Conservation (phyloP, 2,113 vertebrate genomes). For the Chaetorhynchus papuensis region DNA sequence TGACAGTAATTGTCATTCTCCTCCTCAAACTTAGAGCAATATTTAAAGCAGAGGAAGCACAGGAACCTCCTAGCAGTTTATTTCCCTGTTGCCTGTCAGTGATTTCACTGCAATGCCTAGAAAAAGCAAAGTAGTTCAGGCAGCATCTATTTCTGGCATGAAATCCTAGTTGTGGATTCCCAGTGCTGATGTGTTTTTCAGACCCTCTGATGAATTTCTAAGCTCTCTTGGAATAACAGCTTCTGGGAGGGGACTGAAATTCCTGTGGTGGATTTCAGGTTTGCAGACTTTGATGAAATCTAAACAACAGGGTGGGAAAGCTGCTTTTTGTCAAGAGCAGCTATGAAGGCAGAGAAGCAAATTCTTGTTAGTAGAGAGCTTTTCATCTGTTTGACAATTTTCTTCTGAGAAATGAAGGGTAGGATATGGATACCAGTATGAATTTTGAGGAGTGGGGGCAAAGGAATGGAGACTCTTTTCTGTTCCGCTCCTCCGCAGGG, state of each 20-base stretch:
- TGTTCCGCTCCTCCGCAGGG: fast-evolving
- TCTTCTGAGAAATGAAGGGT: neutral
- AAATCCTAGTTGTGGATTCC: constrained; percentile 41
- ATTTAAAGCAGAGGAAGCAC: neutral
- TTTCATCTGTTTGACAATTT: neutral
- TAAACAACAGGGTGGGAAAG: neutral
- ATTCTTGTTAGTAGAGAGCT: neutral
- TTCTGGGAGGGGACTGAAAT: neutral
- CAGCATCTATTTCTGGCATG: constrained; percentile 26
- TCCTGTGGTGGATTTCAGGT: neutral
- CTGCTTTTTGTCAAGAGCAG: constrained; percentile 5
- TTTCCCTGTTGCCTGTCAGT: neutral
- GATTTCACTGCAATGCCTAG: constrained; percentile 34
- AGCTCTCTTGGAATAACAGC: constrained; percentile 4
- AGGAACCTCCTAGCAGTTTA: neutral
- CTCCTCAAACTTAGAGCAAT: neutral
- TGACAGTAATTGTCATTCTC: neutral
- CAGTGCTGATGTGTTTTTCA: constrained; percentile 43
- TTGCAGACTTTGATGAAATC: neutral
- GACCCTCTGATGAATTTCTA: constrained; percentile 31
- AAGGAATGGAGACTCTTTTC: neutral
- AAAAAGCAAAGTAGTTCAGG: constrained; percentile 41
- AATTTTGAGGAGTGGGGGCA: neutral
- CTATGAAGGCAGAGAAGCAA: neutral
- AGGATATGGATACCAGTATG: neutral